Base-by-base conservation (phyloP, 2,113 vertebrate species). In the Rhinichthys klamathensis region DNA sequence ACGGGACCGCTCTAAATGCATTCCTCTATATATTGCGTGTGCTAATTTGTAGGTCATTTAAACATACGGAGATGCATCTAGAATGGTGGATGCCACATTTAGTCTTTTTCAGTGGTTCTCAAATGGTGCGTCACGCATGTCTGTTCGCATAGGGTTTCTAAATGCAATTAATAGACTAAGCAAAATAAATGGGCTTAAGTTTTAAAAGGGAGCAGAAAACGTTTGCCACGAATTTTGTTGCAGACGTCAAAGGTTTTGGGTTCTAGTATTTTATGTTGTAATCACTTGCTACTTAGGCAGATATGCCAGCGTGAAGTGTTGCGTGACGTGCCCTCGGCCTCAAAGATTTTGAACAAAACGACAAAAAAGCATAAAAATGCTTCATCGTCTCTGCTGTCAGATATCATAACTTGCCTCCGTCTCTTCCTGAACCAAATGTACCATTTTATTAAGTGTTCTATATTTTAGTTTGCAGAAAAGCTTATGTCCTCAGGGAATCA, bases 11-110 rank as follows among this genome's bases (percentile, higher is more conserved):
- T 86, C 25, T 74, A 65, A 63, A 80, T 87, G 86, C 93, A 92
- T 93, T 93, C 93, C 89, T 91, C 81, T 54, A 83, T 85, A 79
- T 75, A 83, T 87, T 83, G 83, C 84, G 79, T 58, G 73, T 82
- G 85, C 84, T 83, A 46, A 77, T 91, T 85, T 84, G 80, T 82
- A 87, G 87, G 77, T 82, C 69, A 73, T 82, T 63, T 73, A 44
- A 30, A 79, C 56, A 46, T 67, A n/a, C 83, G 54, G 46, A 74
- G 73, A 61, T 86, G 35, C 56, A 60, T 79, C 54, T 41, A 61
- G 32, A 51, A 60, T 51, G 32, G 54, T 13, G 65, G 8, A 84
- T 44, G 35, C 56, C 38, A 63, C 13, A 4, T 77, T 70, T 70
- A 32, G 30, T 78, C 4, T 60, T 15, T 56, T 41, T 61, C 12